These are phyloP conservation scores for Eidolon helvum DNA, from an alignment of 2,113 vertebrate genomes.

Conservation along the genomic window DNA sequence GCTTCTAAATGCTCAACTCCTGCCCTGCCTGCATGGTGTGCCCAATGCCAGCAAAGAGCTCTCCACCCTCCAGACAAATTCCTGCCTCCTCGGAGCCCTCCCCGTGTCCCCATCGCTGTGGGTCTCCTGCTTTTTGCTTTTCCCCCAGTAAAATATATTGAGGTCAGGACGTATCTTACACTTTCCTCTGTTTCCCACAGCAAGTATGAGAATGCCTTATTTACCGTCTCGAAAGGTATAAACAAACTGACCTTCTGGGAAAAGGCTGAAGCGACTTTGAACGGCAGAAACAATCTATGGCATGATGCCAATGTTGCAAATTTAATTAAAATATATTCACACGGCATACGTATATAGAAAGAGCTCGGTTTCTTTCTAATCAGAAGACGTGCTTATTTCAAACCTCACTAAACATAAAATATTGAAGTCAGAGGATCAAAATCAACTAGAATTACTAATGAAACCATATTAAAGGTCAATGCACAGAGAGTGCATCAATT, in stretches of 20 bases:
- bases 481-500: background rate
- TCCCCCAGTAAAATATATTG: background rate
- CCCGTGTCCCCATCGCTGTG: fast-evolving
- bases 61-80: background rate
- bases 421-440: background rate
- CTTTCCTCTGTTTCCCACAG: background rate
- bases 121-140: background rate
- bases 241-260: background rate
- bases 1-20: background rate
- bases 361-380: background rate
- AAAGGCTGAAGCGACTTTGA: background rate
- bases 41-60: fast-evolving
- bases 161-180: background rate
- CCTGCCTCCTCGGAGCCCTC: background rate
- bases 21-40: fast-evolving
- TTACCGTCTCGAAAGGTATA: background rate
- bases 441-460: background rate
- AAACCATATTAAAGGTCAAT: background rate
- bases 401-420: background rate
- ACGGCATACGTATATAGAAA: fast-evolving
- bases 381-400: background rate
- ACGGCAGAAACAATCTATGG: background rate
- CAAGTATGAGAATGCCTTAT: background rate
- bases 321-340: background rate
- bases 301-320: no score